phyloP scores from a whole-genome alignment of 2,113 vertebrate species.

The Amblyopsis rosae region DNA sequence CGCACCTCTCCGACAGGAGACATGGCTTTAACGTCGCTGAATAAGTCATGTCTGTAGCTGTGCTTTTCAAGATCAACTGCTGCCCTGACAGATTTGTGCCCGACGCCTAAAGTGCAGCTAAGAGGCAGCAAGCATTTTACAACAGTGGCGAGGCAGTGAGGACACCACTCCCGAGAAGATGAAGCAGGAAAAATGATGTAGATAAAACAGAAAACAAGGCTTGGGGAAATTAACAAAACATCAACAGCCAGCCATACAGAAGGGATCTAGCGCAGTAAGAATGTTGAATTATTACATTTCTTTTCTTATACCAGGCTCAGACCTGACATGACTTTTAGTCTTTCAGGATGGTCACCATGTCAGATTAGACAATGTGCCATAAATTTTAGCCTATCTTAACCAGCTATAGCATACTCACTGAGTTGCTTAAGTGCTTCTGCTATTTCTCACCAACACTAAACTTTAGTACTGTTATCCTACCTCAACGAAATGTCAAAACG shows the following conservation, averaged over 20 bases:
- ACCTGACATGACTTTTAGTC: neutral
- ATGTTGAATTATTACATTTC: constrained; percentile 12
- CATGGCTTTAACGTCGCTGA: constrained; percentile 24
- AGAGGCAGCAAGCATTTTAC: constrained; percentile 30
- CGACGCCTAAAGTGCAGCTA: neutral
- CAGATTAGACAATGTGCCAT: too few relatives aligned
- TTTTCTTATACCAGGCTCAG: constrained; percentile 6
- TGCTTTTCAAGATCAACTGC: constrained; percentile 17
- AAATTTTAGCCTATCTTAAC: too few relatives aligned
- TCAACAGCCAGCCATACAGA: constrained; percentile 29
- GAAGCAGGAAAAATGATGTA: constrained; percentile 6
- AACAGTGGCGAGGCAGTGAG: constrained; percentile 18
- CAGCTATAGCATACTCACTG: too few relatives aligned
- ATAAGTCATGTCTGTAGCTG: constrained; percentile 45
- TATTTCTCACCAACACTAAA: too few relatives aligned
- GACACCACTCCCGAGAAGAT: too few relatives aligned
- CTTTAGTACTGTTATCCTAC: too few relatives aligned
- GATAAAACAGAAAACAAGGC: constrained; percentile 7
- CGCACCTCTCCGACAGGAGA: constrained; percentile 1
- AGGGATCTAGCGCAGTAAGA: constrained; percentile 17
- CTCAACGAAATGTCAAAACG: too few relatives aligned
- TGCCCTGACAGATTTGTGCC: neutral
- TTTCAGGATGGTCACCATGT: too few relatives aligned
- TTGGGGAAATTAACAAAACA: constrained; percentile 12
- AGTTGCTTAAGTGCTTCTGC: too few relatives aligned